Conservation (phyloP, 2,113 vertebrate species). For the Sterna hirundo region DNA sequence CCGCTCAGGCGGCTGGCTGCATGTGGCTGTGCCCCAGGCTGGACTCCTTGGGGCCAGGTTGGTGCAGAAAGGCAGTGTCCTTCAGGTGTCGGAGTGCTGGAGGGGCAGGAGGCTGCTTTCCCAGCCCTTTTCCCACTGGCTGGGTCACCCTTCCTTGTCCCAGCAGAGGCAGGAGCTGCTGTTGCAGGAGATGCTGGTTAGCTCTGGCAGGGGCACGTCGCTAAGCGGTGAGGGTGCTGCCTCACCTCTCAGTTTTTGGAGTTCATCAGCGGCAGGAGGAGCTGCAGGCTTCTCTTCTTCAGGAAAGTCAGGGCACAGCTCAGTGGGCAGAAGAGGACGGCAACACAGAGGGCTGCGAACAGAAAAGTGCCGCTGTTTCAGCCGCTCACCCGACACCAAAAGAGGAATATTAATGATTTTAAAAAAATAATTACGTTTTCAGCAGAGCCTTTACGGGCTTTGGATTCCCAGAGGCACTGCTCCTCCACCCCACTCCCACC, state of each 20-base stretch:
- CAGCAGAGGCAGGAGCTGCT: background rate
- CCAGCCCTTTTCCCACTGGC: background rate
- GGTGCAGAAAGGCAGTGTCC: fast-evolving
- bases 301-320: background rate
- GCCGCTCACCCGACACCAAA: background rate
- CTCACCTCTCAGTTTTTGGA: slow-evolving; percentile 20
- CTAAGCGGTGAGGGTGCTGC: background rate
- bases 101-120: background rate
- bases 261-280: background rate
- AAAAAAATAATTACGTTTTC: background rate
- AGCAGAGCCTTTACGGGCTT: background rate
- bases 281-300: slow-evolving; percentile 2
- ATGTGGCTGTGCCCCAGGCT: fast-evolving
- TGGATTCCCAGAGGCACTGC: background rate
- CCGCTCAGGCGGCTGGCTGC: background rate
- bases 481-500: background rate
- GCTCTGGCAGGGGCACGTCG: background rate
- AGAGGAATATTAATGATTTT: background rate
- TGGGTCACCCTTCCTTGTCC: background rate
- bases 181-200: background rate
- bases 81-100: background rate
- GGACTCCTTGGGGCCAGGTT: background rate
- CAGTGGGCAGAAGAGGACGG: slow-evolving; percentile 1
- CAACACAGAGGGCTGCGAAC: background rate
- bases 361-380: background rate